phyloP scores from a whole-genome alignment of 92 coral and sea anemone species.

The Ricordea florida region DNA sequence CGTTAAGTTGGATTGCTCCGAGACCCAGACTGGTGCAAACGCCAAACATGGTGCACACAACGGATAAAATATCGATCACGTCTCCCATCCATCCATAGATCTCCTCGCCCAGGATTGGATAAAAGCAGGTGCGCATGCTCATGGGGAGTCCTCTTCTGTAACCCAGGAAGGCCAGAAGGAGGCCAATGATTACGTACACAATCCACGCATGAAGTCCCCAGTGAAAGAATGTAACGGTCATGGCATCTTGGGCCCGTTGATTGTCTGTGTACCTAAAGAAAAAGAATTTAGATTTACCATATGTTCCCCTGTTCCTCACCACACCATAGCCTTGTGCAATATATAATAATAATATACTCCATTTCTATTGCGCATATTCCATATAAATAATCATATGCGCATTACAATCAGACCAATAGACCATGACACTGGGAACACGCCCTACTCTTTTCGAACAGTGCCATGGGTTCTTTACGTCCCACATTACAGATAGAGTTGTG shows the following conservation, averaged over 20 bases:
- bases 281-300: not conserved
- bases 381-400: no score
- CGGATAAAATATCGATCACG: constrained; percentile 75
- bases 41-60: constrained; percentile 89
- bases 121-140: constrained; percentile 90
- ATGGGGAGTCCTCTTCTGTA: constrained; percentile 82
- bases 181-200: constrained; percentile 84
- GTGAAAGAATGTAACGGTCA: constrained; percentile 84
- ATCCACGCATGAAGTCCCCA: constrained; percentile 98
- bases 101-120: constrained; percentile 82
- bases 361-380: no score
- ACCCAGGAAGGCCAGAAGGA: constrained; percentile 75
- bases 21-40: constrained; percentile 95
- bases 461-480: no score
- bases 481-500: no score
- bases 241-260: constrained; percentile 60
- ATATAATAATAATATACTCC: not conserved
- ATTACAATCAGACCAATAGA: no score
- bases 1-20: constrained; percentile 76
- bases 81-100: constrained; percentile 85
- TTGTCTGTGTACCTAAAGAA: constrained; percentile 45
- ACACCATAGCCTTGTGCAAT: no score
- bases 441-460: no score
- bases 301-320: constrained; percentile 25
- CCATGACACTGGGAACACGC: no score